Evolutionary conservation across 1,140 invertebrate genomes (phyloP), one percentile per base, ranked within the genome.

Genomic region (Planococcus citri): DNA sequence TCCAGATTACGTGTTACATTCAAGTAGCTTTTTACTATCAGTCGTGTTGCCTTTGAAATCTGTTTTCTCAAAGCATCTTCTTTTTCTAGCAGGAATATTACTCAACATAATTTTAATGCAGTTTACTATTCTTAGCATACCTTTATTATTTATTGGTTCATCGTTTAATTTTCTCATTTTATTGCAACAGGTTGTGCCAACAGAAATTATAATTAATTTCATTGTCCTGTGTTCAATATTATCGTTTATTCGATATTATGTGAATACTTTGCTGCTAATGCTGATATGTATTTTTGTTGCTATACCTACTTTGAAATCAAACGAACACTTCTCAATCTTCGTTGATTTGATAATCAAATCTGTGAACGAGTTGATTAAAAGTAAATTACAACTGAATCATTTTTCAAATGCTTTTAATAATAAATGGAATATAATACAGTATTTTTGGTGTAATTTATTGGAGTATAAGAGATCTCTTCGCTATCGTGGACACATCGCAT

Each of bases 401-500:
- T 33, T 3, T 33, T 6, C 29, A 33, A 33, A 33, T 33, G n/a
- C n/a, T 51, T 51, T 51, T 51, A 51, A 51, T 17, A 51, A 51
- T 51, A 51, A 51, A 51, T 51, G 41, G 41, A 51, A 51, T 17
- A 51, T n/a, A 14, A 51, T n/a, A n/a, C n/a, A 51, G 4, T n/a
- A 12, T 33, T 51, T 9, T 51, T 51, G 3, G 41, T 51, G 41
- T 9, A 51, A 17, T 3, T 17, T 51, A 51, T 51, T 51, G 2
- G 3, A 51, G 17, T 9, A 51, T 9, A 51, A 9, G 41, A 51
- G 3, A 20, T 78, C 79, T n/a, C n/a, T n/a, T n/a, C n/a, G n/a
- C n/a, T n/a, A 85, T 73, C 83, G 75, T 17, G 82, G 83, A 73
- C 83, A 85, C 80, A 85, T 83, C 8, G 82, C 83, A 79, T 83